These are phyloP conservation scores for Abrostola tripartita DNA, from an alignment of 2,888 invertebrate species.

Conservation along the genomic window DNA sequence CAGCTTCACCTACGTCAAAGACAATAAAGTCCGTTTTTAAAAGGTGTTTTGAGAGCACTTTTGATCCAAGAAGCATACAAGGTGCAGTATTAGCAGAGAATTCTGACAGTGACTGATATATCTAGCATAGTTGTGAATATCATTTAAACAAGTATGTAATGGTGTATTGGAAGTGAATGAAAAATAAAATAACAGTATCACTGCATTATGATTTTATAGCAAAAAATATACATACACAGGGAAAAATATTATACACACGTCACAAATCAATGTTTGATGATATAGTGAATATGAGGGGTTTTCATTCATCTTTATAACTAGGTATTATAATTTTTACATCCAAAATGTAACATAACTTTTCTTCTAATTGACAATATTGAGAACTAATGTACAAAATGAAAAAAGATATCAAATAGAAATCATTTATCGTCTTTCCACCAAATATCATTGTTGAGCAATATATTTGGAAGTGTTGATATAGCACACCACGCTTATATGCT, in stretches of 20 bases:
- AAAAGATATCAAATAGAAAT: constrained; percentile 38
- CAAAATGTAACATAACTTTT: constrained; percentile 58
- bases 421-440: constrained; percentile 22
- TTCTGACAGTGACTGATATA: constrained; percentile 89
- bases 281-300: constrained; percentile 64
- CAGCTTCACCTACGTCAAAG: constrained; percentile 89
- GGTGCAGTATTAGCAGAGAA: constrained; percentile 91
- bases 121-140: not conserved
- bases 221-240: constrained; percentile 87
- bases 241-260: constrained; percentile 84
- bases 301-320: constrained; percentile 57
- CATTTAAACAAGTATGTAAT: not conserved
- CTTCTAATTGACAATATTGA: constrained; percentile 48
- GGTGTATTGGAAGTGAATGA: constrained; percentile 14
- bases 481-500: constrained; percentile 29
- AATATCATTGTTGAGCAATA: constrained; percentile 49
- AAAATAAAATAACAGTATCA: constrained; percentile 80
- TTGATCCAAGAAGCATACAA: constrained; percentile 89
- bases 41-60: constrained; percentile 92
- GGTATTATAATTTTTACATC: constrained; percentile 56
- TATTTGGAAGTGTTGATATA: constrained; percentile 11
- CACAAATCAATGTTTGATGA: constrained; percentile 80
- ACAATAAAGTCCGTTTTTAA: constrained; percentile 90
- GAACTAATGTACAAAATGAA: constrained; percentile 44
- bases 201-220: constrained; percentile 88